Evolutionary conservation across 2,113 vertebrate genomes (phyloP).

Genomic region (Cnemophilus loriae): DNA sequence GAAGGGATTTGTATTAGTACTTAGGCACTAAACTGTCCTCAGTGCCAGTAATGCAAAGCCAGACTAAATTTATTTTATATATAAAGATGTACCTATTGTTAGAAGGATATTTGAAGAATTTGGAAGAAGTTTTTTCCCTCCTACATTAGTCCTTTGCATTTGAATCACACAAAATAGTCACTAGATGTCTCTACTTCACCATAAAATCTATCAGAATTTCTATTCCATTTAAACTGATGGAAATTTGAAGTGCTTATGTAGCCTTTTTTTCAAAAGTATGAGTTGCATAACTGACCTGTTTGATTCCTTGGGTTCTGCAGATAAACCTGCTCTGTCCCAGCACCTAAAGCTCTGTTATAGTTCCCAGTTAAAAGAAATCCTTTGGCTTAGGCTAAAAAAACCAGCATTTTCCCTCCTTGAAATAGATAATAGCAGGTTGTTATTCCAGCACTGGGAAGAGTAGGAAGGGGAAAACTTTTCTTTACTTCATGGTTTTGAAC

Average conservation of each 20-base stretch:
- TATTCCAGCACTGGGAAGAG: neutral
- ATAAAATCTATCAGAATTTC: neutral
- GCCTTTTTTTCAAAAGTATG: neutral
- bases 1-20: neutral
- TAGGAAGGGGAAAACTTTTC: neutral
- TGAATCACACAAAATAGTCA: neutral
- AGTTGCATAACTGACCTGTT: neutral
- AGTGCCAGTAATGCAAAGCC: neutral
- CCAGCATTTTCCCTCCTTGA: neutral
- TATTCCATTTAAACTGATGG: neutral
- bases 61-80: neutral
- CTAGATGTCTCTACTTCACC: slow-evolving; percentile 2
- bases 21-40: neutral
- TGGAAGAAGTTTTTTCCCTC: neutral
- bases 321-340: neutral
- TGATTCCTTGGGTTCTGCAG: neutral
- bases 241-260: neutral
- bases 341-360: neutral
- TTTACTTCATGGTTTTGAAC: neutral
- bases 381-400: neutral
- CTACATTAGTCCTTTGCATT: neutral
- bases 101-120: neutral
- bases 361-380: neutral
- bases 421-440: neutral
- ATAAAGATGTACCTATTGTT: neutral